Conservation (phyloP, 2,888 invertebrate genomes). For the Biston stratarius region DNA sequence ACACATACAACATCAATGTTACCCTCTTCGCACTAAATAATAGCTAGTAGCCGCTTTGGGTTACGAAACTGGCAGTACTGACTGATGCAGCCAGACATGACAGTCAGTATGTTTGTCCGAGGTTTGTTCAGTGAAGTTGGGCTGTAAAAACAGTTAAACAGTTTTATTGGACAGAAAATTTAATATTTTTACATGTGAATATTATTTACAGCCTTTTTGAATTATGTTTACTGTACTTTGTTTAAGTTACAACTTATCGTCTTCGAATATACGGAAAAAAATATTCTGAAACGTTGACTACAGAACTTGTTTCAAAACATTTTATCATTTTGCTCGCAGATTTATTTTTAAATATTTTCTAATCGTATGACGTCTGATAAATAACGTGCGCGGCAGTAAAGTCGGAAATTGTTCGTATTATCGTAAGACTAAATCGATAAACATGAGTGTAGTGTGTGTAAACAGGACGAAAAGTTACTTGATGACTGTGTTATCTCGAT, state of each 20-base stretch:
- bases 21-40: too few relatives aligned
- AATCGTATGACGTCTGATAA: slow-evolving; percentile 46
- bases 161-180: slow-evolving; percentile 32
- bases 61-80: slow-evolving; percentile 9
- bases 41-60: neutral
- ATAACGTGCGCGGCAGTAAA: slow-evolving; percentile 39
- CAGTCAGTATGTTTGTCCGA: slow-evolving; percentile 28
- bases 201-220: slow-evolving; percentile 24
- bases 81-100: slow-evolving; percentile 32
- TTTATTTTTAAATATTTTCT: slow-evolving; percentile 51
- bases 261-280: slow-evolving; percentile 16
- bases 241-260: neutral
- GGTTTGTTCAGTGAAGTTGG: slow-evolving; percentile 42
- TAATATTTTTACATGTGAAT: slow-evolving; percentile 27
- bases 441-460: slow-evolving; percentile 71
- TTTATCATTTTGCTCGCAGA: slow-evolving; percentile 57
- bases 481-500: slow-evolving; percentile 69
- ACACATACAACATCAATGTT: too few relatives aligned
- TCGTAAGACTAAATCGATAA: slow-evolving; percentile 58
- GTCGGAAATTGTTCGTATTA: slow-evolving; percentile 34
- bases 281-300: slow-evolving; percentile 58
- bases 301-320: slow-evolving; percentile 74
- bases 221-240: slow-evolving; percentile 19
- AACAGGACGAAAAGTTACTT: slow-evolving; percentile 76
- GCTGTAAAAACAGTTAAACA: slow-evolving; percentile 38